Evolutionary conservation across 2,113 vertebrate species (phyloP).

Genomic region (Brachypteracias leptosomus): DNA sequence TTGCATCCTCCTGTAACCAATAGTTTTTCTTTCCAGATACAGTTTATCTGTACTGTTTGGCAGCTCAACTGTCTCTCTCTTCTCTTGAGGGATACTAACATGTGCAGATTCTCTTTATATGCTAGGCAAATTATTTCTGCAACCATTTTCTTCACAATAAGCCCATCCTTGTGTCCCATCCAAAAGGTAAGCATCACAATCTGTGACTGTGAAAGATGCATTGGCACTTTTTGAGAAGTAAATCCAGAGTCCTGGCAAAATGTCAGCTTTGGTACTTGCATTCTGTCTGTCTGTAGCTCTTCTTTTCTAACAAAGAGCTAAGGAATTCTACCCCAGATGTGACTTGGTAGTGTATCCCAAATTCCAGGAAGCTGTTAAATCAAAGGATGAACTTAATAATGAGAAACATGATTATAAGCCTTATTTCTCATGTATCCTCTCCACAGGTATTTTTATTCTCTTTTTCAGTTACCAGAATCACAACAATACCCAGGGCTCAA

Average conservation of each 20-base stretch:
- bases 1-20: neutral
- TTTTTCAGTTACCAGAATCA: neutral
- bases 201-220: neutral
- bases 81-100: neutral
- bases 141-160: neutral
- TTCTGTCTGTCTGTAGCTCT: neutral
- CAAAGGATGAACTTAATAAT: neutral
- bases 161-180: neutral
- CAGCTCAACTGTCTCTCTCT: neutral
- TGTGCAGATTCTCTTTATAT: neutral
- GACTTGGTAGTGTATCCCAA: neutral
- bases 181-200: neutral
- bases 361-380: neutral
- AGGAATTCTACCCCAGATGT: neutral
- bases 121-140: neutral
- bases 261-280: neutral
- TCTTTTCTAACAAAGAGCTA: neutral
- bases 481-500: neutral
- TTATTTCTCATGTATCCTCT: neutral
- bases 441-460: neutral
- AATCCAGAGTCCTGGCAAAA: neutral
- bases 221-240: neutral
- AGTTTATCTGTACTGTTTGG: constrained; percentile 3
- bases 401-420: neutral
- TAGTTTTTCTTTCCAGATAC: neutral